Evolutionary conservation across 2,797 vertebrate genomes (phyloP).

Genomic region (Anolis apletophallus): DNA sequence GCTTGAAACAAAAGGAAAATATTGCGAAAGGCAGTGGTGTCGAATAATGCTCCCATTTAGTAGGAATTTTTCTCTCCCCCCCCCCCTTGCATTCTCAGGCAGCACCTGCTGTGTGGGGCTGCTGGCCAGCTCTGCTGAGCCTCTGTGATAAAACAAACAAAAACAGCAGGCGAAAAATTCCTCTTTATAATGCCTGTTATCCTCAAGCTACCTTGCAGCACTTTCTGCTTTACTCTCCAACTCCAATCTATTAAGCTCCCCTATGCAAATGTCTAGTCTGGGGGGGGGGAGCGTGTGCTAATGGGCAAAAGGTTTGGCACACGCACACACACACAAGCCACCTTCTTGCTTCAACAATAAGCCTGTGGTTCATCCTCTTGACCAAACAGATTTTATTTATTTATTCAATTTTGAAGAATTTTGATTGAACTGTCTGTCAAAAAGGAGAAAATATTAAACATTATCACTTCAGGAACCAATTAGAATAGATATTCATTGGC

Average conservation of each 20-base stretch:
- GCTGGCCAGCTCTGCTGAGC: conserved; percentile 73
- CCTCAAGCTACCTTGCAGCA: conserved; percentile 76
- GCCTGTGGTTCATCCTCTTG: conserved; percentile 45
- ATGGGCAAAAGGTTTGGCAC: conserved; percentile 51
- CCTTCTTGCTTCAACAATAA: conserved; percentile 63
- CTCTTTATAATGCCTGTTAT: conserved; percentile 78
- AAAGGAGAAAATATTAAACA: not conserved
- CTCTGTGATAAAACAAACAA: conserved; percentile 79
- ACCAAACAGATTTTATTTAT: not conserved
- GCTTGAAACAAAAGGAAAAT: conserved; percentile 76
- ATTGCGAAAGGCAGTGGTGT: conserved; percentile 75
- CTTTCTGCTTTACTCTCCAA: conserved; percentile 32
- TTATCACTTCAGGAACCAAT: conserved; percentile 28
- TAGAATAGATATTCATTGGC: conserved; percentile 36
- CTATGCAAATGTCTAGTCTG: conserved; percentile 46
- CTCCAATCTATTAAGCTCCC: conserved; percentile 30
- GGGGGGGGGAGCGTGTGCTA: conserved; percentile 44
- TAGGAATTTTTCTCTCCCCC: conserved; percentile 73
- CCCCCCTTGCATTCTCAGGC: conserved; percentile 75
- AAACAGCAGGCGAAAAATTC: conserved; percentile 78
- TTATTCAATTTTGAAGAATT: conserved; percentile 40
- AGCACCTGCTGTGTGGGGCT: conserved; percentile 75
- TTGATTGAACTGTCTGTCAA: conserved; percentile 14
- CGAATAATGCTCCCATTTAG: conserved; percentile 79
- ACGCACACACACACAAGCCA: conserved; percentile 25